Evolutionary conservation across 2,113 vertebrate genomes (phyloP).

Genomic region (Stercorarius parasiticus): DNA sequence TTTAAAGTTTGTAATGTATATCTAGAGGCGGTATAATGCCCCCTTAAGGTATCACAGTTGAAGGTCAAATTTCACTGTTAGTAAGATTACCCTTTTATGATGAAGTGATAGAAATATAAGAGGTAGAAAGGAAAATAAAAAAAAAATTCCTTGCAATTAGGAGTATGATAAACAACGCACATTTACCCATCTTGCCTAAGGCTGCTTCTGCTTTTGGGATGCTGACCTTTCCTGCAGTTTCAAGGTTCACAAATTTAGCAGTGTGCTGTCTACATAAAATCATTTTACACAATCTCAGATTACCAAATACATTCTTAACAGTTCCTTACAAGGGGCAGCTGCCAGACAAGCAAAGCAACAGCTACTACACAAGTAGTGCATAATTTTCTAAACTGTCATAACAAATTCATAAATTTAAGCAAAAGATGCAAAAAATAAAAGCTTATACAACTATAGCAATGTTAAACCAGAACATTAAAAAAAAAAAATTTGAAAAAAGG

Average conservation of each 20-base stretch:
- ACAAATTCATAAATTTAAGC: background rate
- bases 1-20: background rate
- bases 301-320: slow-evolving; percentile 21
- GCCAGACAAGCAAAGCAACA: background rate
- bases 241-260: slow-evolving; percentile 36
- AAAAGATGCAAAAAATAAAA: background rate
- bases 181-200: background rate
- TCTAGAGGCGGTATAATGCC: background rate
- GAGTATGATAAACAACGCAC: background rate
- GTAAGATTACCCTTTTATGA: background rate
- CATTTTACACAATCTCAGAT: slow-evolving; percentile 47
- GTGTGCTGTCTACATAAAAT: background rate
- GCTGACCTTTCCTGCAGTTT: slow-evolving; percentile 37
- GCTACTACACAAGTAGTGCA: background rate
- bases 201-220: background rate
- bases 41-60: background rate
- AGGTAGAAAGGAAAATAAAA: background rate
- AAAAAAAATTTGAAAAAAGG: background rate
- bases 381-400: background rate
- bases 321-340: background rate
- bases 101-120: background rate
- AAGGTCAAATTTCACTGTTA: background rate
- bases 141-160: background rate
- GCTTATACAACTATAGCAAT: background rate
- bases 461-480: background rate